phyloP scores from a whole-genome alignment of 2,113 vertebrate species.

The Fulmarus glacialis region DNA sequence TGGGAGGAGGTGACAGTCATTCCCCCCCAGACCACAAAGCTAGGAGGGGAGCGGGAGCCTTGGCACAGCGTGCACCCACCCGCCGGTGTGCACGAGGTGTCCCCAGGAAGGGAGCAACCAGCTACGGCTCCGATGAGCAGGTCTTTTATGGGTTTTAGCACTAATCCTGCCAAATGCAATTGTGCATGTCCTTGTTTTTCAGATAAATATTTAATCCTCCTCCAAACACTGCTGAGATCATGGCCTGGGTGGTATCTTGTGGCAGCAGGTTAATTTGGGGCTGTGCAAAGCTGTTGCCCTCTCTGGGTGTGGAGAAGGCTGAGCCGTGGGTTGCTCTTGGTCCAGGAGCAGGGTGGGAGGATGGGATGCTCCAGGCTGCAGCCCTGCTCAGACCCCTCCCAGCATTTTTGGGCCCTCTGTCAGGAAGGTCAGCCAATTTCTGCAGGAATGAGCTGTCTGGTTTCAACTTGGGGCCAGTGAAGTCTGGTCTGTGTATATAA shows the following conservation, averaged over 20 bases:
- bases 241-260: background rate
- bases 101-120: background rate
- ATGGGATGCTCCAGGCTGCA: background rate
- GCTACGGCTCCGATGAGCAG: background rate
- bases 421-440: background rate
- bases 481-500: background rate
- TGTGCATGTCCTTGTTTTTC: background rate
- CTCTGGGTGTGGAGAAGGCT: background rate
- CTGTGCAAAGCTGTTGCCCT: background rate
- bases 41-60: background rate
- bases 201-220: conserved; percentile 3
- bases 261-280: background rate
- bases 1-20: background rate
- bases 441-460: background rate
- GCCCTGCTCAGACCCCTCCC: background rate
- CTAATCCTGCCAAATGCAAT: background rate
- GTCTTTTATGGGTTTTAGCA: background rate
- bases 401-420: background rate
- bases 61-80: background rate
- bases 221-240: background rate
- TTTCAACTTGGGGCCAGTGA: background rate
- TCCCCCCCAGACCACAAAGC: background rate
- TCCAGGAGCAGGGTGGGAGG: background rate
- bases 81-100: accelerated
- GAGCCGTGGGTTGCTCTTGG: accelerated